Base-by-base conservation (phyloP, 2,888 invertebrate genomes). In the Drosophila lacicola region DNA sequence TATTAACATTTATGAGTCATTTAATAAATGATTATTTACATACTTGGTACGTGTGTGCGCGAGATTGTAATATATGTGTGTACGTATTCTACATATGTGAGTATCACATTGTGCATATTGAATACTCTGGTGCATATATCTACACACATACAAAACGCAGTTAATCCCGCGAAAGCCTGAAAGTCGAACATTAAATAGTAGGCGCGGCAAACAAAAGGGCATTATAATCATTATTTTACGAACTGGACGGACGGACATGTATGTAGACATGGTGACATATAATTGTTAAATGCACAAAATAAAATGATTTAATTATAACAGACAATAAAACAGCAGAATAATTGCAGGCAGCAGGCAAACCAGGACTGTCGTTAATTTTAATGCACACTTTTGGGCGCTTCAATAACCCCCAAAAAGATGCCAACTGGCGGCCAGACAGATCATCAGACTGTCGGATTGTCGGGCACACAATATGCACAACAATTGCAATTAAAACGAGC, bases 301-400 rank as follows among this genome's bases (percentile, higher is more conserved):
- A 77, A 89, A 89, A 89, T 85, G 89, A 85, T 85, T 85, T 87
- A 89, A 89, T 85, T 85, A 85, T 89, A 84, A 82, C 85, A 74
- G 82, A 85, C 89, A 85, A 85, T 85, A 87, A 89, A 85, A 74
- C 78, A 71, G 51, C 57, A 62, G 74, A 83, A 86, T 81, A 78
- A 86, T 82, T 84, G 86, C 73, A 77, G 82, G 70, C 74, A 66
- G 65, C 57, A 49, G 54, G 66, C 41, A n/a, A n/a, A n/a, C n/a
- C n/a, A 8, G 2, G 29, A 29, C 58, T 56, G 42, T 69, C 76
- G 76, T 78, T 76, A 65, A 71, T 79, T 79, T 75, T 67, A 70
- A 71, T 74, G 66, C 65, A 63, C 58, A 71, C 62, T 71, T 79
- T 71, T 60, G 64, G 55, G 70, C 60, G 61, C 47, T 60, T 68